Conservation (phyloP, 2,797 vertebrate species). For the Ciconia nigra region DNA sequence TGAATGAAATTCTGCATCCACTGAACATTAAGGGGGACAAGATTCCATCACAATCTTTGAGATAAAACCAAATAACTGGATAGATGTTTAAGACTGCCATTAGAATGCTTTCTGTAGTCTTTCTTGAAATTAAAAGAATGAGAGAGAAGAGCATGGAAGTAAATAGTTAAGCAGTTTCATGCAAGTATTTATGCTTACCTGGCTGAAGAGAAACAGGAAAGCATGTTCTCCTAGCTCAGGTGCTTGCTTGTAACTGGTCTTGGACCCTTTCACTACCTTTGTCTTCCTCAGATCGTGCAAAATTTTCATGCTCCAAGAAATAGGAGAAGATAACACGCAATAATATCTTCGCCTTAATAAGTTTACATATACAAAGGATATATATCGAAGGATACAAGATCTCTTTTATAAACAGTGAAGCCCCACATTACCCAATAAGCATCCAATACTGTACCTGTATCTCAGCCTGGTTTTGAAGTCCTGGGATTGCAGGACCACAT, state of each 20-base stretch:
- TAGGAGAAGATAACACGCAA: slow-evolving; percentile 31
- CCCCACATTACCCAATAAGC: not conserved
- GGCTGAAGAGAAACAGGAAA: slow-evolving; percentile 75
- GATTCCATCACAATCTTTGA: not conserved
- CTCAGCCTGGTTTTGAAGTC: not conserved
- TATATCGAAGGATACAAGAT: not conserved
- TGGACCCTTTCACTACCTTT: slow-evolving; percentile 27
- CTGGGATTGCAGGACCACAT: not conserved
- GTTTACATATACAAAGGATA: not conserved
- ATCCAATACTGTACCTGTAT: not conserved
- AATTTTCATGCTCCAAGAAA: slow-evolving; percentile 78
- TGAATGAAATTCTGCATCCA: not conserved
- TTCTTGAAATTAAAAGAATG: not conserved
- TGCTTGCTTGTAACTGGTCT: slow-evolving; percentile 64
- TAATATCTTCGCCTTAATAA: not conserved
- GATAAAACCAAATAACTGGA: not conserved
- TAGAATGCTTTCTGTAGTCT: not conserved
- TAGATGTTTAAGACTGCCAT: not conserved
- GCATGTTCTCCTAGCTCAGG: slow-evolving; percentile 73
- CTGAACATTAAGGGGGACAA: not conserved
- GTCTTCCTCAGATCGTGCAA: slow-evolving; percentile 77
- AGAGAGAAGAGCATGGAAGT: not conserved
- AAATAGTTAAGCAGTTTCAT: not conserved
- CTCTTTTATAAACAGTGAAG: not conserved
- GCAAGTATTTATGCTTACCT: slow-evolving; percentile 63